Evolutionary conservation across 2,113 vertebrate species (phyloP).

Genomic region (Delphinus delphis): DNA sequence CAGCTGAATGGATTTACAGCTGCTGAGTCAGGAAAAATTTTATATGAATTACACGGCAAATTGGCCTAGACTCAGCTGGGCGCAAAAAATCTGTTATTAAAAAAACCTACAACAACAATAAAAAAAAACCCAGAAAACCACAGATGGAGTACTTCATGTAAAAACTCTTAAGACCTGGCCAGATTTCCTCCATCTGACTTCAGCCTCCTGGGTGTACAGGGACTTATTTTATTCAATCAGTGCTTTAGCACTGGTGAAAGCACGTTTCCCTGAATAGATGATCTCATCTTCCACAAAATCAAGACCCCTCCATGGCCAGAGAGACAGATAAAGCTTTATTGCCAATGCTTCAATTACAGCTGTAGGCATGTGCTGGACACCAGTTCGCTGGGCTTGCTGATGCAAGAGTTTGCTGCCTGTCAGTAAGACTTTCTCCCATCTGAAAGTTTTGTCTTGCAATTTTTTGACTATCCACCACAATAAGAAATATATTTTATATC

Average conservation of each 20-base stretch:
- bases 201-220: slow-evolving; percentile 36
- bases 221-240: slow-evolving; percentile 65
- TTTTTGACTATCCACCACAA: neutral
- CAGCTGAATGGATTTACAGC: slow-evolving; percentile 47
- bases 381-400: neutral
- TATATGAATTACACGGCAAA: slow-evolving; percentile 56
- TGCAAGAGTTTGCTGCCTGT: neutral
- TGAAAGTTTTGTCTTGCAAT: neutral
- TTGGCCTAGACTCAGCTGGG: slow-evolving; percentile 43
- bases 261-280: slow-evolving; percentile 35
- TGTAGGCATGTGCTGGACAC: neutral
- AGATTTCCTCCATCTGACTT: slow-evolving; percentile 53
- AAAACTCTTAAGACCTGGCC: slow-evolving; percentile 58
- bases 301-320: neutral
- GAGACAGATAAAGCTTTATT: neutral
- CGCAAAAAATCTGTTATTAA: slow-evolving; percentile 34
- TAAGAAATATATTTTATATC: neutral
- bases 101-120: neutral
- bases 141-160: slow-evolving; percentile 71
- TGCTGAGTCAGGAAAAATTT: slow-evolving; percentile 59
- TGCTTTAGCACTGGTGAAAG: slow-evolving; percentile 19
- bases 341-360: neutral
- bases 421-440: neutral
- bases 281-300: slow-evolving; percentile 54
- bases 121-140: slow-evolving; percentile 33